These are phyloP conservation scores for Erannis defoliaria DNA, from an alignment of 2,888 invertebrate species.

Conservation along the genomic window DNA sequence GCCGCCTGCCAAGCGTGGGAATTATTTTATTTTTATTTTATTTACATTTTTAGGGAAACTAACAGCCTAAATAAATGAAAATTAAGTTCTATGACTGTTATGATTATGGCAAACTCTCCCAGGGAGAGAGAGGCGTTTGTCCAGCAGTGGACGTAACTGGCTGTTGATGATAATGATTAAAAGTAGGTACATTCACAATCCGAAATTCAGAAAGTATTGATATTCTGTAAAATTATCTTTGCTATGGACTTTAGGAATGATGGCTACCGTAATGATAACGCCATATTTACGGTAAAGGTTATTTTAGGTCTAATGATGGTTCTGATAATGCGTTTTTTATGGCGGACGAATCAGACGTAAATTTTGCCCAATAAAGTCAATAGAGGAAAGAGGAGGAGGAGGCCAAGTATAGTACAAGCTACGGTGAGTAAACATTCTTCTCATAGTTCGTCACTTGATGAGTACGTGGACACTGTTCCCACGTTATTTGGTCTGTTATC, in stretches of 20 bases:
- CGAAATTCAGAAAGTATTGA: background rate
- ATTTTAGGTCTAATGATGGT: constrained; percentile 57
- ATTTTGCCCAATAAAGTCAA: constrained; percentile 42
- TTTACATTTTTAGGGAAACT: too few relatives aligned
- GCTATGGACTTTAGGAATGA: background rate
- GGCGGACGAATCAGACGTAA: constrained; percentile 44
- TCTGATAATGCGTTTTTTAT: constrained; percentile 64
- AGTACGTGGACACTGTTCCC: constrained; percentile 14
- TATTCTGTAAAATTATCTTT: background rate
- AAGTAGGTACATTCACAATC: too few relatives aligned
- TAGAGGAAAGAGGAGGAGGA: constrained; percentile 50
- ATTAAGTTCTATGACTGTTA: too few relatives aligned
- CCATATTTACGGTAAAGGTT: constrained; percentile 59
- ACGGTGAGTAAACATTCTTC: background rate
- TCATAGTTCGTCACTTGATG: background rate
- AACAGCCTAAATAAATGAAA: too few relatives aligned
- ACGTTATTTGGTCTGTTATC: constrained; percentile 19
- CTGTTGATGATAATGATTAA: too few relatives aligned
- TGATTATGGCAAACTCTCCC: too few relatives aligned
- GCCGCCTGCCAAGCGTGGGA: too few relatives aligned
- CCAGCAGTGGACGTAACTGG: too few relatives aligned
- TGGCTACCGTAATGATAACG: constrained; percentile 51
- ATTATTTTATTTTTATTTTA: too few relatives aligned
- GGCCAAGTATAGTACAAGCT: constrained; percentile 27
- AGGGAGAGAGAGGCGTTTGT: too few relatives aligned